A percentile compares a stretch with the other conserved stretches of the same genome.
Conservation (phyloP, 1,140 invertebrate genomes). For the Drosophila parabipectinata region DNA sequence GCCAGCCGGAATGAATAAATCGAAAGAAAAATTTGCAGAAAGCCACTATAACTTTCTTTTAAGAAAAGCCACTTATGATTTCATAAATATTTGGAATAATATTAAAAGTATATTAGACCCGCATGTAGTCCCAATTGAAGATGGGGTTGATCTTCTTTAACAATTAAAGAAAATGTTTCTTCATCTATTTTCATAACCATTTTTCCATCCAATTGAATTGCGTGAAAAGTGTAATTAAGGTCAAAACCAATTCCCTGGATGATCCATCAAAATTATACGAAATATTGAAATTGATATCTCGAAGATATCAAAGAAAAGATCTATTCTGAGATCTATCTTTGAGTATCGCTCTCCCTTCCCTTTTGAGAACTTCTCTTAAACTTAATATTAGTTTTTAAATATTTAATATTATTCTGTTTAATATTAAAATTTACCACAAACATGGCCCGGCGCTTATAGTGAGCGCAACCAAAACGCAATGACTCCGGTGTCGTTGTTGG, state of each 20-base stretch:
- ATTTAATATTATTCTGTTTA: background rate
- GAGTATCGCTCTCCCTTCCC: no score
- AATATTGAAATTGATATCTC: no score
- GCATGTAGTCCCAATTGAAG: conserved; percentile 10
- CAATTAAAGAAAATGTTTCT: background rate
- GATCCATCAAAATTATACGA: background rate
- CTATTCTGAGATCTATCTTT: no score
- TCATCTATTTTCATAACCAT: background rate
- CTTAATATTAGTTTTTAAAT: background rate
- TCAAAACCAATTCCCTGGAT: background rate
- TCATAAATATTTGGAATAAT: background rate
- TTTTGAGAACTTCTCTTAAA: background rate
- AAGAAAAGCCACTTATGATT: no score
- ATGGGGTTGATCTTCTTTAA: background rate
- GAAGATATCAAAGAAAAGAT: no score
- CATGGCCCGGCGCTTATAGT: conserved; percentile 92
- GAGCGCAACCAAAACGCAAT: conserved; percentile 87
- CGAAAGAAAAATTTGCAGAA: conserved; percentile 25
- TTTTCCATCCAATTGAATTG: background rate
- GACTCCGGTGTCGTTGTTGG: conserved; percentile 61
- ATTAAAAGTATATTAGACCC: background rate
- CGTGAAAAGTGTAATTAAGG: background rate
- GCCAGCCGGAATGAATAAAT: background rate
- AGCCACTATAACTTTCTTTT: conserved; percentile 18
- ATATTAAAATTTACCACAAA: conserved; percentile 88